phyloP scores from a whole-genome alignment of 1,140 invertebrate species.

The Vollenhovia emeryi region DNA sequence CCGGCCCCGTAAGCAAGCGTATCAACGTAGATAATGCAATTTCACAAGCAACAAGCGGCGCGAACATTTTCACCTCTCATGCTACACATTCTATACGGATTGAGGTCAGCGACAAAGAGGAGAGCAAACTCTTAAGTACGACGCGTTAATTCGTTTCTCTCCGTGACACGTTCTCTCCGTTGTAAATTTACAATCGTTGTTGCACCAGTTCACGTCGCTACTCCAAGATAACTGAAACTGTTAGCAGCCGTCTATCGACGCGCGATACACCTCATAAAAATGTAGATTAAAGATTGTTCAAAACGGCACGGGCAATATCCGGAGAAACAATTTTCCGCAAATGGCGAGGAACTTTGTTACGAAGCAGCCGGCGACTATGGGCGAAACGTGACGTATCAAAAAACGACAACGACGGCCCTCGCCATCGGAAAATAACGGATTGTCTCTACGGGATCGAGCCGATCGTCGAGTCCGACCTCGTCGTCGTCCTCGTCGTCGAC shows the following conservation, averaged over 20 bases:
- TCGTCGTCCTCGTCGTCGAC: conserved; percentile 1
- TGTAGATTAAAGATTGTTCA: conserved; percentile 41
- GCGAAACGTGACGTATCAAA: conserved; percentile 47
- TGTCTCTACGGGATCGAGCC: conserved; percentile 38
- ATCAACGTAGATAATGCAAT: conserved; percentile 26
- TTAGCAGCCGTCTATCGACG: background rate
- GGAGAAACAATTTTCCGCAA: conserved; percentile 52
- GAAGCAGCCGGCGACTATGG: conserved; percentile 49
- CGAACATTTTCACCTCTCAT: background rate
- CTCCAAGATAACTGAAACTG: background rate
- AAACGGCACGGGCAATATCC: conserved; percentile 52
- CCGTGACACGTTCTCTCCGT: background rate
- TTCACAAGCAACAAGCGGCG: conserved; percentile 29
- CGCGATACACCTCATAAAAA: conserved; percentile 26
- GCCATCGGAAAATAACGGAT: conserved; percentile 36
- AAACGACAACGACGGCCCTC: conserved; percentile 31
- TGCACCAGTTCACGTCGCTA: background rate
- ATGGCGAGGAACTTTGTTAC: conserved; percentile 23
- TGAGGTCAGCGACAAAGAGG: background rate
- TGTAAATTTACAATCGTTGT: background rate
- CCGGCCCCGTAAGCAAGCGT: background rate
- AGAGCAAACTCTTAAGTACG: background rate
- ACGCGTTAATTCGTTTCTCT: background rate
- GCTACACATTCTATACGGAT: background rate
- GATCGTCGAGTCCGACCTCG: conserved; percentile 48